These are phyloP conservation scores for Heliconius charithonia DNA, from an alignment of 2,888 invertebrate species.

Conservation along the genomic window DNA sequence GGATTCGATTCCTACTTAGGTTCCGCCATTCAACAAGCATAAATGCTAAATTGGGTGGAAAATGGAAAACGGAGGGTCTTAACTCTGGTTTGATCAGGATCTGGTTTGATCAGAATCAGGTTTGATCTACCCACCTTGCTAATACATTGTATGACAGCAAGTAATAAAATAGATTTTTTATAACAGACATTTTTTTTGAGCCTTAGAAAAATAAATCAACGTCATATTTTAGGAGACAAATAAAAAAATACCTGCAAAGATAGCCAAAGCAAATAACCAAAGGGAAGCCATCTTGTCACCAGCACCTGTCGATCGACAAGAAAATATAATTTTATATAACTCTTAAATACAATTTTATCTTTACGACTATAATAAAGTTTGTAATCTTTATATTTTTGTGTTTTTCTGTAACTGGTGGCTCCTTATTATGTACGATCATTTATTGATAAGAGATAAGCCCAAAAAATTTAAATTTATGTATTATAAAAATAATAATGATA, in stretches of 20 bases:
- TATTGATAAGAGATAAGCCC: conserved; percentile 7
- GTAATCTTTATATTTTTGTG: conserved; percentile 13
- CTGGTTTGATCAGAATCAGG: too few relatives aligned
- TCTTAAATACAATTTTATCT: conserved; percentile 29
- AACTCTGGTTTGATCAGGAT: too few relatives aligned
- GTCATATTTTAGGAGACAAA: too few relatives aligned
- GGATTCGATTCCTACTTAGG: too few relatives aligned
- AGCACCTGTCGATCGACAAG: background rate
- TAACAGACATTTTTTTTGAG: too few relatives aligned
- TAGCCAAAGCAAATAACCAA: conserved; percentile 43
- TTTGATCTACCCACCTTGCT: too few relatives aligned
- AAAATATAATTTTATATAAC: background rate
- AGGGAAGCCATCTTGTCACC: conserved; percentile 44
- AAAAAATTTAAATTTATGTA: background rate
- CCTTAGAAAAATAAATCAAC: too few relatives aligned
- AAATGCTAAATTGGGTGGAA: too few relatives aligned
- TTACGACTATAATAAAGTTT: conserved; percentile 6
- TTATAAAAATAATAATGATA: background rate
- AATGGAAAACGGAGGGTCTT: too few relatives aligned
- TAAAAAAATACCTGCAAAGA: conserved; percentile 48
- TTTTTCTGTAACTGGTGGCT: background rate
- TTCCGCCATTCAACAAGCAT: too few relatives aligned
- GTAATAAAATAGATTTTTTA: too few relatives aligned
- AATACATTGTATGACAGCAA: too few relatives aligned
- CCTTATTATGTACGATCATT: conserved; percentile 5